A percentile compares a stretch with the other conserved stretches of the same genome.
Evolutionary conservation across 2,888 invertebrate genomes (phyloP).

Genomic region (Aporophyla nigra): DNA sequence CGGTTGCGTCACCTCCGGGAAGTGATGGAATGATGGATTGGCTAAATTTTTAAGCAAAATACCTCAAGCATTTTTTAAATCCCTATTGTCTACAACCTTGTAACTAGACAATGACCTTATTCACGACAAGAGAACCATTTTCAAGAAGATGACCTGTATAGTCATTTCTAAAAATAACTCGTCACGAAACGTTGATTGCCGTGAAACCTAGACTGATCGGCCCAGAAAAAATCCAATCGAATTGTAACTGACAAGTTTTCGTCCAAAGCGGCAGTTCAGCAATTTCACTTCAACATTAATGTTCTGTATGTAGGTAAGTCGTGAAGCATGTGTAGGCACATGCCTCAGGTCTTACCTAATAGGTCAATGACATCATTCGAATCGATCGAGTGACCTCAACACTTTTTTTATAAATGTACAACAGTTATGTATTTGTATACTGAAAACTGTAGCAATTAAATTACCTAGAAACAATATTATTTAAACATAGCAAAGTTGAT

Average conservation of each 20-base stretch:
- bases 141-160: too few relatives aligned
- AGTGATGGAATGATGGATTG: conserved; percentile 24
- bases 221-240: conserved; percentile 4
- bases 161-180: conserved; percentile 24
- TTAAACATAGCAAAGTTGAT: background rate
- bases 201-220: conserved; percentile 19
- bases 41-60: background rate
- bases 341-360: conserved; percentile 15
- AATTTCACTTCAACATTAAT: conserved; percentile 3
- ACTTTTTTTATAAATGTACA: conserved; percentile 15
- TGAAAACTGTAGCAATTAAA: background rate
- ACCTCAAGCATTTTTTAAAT: background rate
- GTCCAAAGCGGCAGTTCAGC: background rate
- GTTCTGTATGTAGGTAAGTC: background rate
- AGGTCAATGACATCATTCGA: conserved; percentile 47
- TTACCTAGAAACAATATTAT: background rate
- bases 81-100: too few relatives aligned
- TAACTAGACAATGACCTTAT: background rate
- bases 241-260: background rate
- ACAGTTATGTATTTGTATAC: conserved; percentile 5
- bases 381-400: conserved; percentile 24
- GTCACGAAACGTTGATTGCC: conserved; percentile 17
- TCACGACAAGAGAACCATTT: background rate
- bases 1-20: conserved; percentile 26
- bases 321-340: background rate